phyloP scores from a whole-genome alignment of 2,113 vertebrate species.

The Istiophorus platypterus region DNA sequence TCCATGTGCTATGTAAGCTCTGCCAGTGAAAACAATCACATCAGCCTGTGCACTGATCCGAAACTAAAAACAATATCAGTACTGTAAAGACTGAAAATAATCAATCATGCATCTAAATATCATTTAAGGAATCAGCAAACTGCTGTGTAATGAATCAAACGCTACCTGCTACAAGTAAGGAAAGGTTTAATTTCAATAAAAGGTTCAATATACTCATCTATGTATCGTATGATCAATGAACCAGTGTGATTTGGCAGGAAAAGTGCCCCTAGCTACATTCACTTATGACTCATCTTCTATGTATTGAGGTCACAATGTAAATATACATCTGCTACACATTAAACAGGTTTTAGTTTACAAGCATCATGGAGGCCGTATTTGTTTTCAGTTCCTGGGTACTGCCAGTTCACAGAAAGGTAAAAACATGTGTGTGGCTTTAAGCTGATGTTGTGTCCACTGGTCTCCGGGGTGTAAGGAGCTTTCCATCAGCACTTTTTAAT shows the following conservation, averaged over 20 bases:
- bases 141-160: background rate
- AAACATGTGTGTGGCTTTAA: background rate
- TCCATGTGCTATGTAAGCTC: conserved; percentile 16
- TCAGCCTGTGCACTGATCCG: background rate
- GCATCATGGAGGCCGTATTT: conserved; percentile 34
- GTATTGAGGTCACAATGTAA: conserved; percentile 68
- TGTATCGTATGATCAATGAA: conserved; percentile 1
- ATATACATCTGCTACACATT: conserved; percentile 58
- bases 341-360: conserved; percentile 20
- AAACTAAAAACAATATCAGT: background rate
- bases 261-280: conserved; percentile 34
- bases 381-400: conserved; percentile 18
- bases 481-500: conserved; percentile 56
- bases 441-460: conserved; percentile 16
- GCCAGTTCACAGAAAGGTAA: conserved; percentile 18
- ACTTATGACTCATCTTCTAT: conserved; percentile 61
- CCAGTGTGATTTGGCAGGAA: conserved; percentile 21
- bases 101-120: background rate
- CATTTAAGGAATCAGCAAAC: background rate
- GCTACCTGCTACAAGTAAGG: background rate
- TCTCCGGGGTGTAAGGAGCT: conserved; percentile 25
- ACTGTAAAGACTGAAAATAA: background rate
- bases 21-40: conserved; percentile 7
- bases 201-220: no score
- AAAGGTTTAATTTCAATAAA: conserved; percentile 33